Conservation (phyloP, 1,140 invertebrate genomes). For the Drosophila biarmipes region DNA sequence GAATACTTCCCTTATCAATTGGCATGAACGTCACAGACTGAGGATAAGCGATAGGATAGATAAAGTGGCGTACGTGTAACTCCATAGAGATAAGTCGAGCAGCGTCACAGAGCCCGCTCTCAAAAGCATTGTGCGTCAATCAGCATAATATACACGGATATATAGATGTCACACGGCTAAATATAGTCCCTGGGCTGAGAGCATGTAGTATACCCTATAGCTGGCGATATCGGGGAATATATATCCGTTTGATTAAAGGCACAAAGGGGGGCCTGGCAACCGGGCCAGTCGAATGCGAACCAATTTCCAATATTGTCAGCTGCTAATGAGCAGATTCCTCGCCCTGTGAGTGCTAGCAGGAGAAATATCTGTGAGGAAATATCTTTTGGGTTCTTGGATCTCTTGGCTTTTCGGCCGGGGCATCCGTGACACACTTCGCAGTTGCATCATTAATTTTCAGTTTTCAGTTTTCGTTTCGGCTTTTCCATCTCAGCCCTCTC, state of each 20-base stretch:
- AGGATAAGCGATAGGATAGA: slow-evolving; percentile 21
- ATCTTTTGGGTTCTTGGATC: slow-evolving; percentile 24
- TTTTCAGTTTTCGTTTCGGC: slow-evolving; percentile 65
- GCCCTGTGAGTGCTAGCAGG: slow-evolving; percentile 9
- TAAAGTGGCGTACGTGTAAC: slow-evolving; percentile 21
- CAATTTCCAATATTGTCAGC: slow-evolving; percentile 48
- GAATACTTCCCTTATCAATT: slow-evolving; percentile 21
- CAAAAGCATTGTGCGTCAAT: slow-evolving; percentile 63
- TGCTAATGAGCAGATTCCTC: slow-evolving; percentile 64
- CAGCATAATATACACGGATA: slow-evolving; percentile 60
- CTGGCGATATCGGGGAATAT: slow-evolving; percentile 32
- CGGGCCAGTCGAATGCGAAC: slow-evolving; percentile 25
- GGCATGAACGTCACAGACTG: slow-evolving; percentile 34
- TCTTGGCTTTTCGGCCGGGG: slow-evolving; percentile 8
- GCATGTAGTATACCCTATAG: slow-evolving; percentile 32
- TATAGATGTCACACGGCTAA: slow-evolving; percentile 55
- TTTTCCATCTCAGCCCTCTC: slow-evolving; percentile 45
- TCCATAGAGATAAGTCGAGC: slow-evolving; percentile 42
- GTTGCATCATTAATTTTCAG: slow-evolving; percentile 80
- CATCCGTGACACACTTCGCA: slow-evolving; percentile 77
- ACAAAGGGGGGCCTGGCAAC: slow-evolving; percentile 41
- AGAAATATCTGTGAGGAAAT: slow-evolving; percentile 39
- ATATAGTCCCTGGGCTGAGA: slow-evolving; percentile 44
- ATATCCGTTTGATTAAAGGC: slow-evolving; percentile 65
- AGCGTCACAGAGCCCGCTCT: slow-evolving; percentile 41